These are phyloP conservation scores for Calyptommatus sinebrachiatus DNA, from an alignment of 2,113 vertebrate genomes.

Conservation along the genomic window DNA sequence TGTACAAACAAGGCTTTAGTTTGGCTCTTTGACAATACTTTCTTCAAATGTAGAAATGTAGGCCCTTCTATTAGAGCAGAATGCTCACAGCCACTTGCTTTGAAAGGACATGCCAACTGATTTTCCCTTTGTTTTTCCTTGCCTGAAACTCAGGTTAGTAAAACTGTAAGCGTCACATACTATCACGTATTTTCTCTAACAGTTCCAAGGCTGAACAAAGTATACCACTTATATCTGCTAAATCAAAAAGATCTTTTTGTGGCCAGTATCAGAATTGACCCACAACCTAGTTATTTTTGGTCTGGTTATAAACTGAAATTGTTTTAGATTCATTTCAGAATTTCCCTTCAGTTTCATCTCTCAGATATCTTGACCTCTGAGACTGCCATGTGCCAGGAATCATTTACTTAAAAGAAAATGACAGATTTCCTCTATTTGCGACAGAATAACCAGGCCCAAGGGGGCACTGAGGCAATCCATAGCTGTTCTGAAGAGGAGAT, in stretches of 20 bases:
- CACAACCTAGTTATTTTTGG: not conserved
- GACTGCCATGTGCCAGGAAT: constrained; percentile 12
- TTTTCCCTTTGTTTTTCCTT: too few relatives aligned
- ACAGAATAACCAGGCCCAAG: constrained; percentile 14
- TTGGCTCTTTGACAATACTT: too few relatives aligned
- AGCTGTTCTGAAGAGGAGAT: constrained; percentile 16
- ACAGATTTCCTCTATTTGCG: constrained; percentile 15
- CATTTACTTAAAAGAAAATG: constrained; percentile 26
- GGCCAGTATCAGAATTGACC: not conserved
- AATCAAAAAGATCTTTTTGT: not conserved
- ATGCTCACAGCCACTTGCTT: too few relatives aligned
- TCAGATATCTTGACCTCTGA: constrained; percentile 30
- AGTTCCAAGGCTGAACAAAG: not conserved
- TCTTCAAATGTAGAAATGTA: too few relatives aligned
- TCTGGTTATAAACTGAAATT: not conserved
- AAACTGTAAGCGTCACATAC: not conserved
- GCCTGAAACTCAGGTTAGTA: not conserved
- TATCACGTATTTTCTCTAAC: not conserved
- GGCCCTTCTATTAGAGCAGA: too few relatives aligned
- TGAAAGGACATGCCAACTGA: too few relatives aligned
- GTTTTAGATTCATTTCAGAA: not conserved
- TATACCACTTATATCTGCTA: not conserved
- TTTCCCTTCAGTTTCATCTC: not conserved
- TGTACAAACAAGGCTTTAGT: too few relatives aligned
- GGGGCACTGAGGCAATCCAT: not conserved